A percentile compares a stretch with the other conserved stretches of the same genome.
Conservation (phyloP, 2,888 invertebrate species). For the Sminthurinus aureus region DNA sequence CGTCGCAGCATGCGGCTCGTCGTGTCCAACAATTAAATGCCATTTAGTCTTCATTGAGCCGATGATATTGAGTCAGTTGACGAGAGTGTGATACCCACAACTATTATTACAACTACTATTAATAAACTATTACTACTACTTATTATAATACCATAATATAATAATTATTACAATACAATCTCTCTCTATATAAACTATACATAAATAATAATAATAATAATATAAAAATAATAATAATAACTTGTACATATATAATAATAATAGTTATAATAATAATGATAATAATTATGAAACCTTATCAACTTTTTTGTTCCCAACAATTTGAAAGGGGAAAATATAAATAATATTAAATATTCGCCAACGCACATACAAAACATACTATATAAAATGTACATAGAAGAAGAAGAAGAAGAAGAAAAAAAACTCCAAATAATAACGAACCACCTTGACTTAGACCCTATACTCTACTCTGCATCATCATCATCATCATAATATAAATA, state of each 20-base stretch:
- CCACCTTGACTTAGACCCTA: too few species aligned
- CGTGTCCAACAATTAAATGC: slow-evolving; percentile 46
- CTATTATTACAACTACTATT: background rate
- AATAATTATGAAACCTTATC: background rate
- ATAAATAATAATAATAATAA: background rate
- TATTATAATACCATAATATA: too few species aligned
- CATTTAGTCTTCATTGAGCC: slow-evolving; percentile 40
- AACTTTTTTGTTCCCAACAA: too few species aligned
- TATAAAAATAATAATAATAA: background rate
- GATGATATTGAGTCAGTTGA: background rate
- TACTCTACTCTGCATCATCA: too few species aligned
- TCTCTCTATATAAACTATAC: background rate
- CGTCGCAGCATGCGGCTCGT: slow-evolving; percentile 40
- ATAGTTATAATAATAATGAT: background rate
- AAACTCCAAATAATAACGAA: too few species aligned
- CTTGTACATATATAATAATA: background rate
- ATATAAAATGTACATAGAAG: background rate
- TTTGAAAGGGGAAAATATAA: background rate
- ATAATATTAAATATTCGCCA: background rate
- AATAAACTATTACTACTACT: too few species aligned
- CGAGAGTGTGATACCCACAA: slow-evolving; percentile 38
- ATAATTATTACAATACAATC: background rate
- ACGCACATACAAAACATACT: slow-evolving; percentile 9
- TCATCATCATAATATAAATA: too few species aligned
- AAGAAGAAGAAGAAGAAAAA: too few species aligned